Evolutionary conservation across 2,888 invertebrate genomes (phyloP), one percentile per base, ranked within the genome.

Genomic region (Spatulosminthurus flaviceps): DNA sequence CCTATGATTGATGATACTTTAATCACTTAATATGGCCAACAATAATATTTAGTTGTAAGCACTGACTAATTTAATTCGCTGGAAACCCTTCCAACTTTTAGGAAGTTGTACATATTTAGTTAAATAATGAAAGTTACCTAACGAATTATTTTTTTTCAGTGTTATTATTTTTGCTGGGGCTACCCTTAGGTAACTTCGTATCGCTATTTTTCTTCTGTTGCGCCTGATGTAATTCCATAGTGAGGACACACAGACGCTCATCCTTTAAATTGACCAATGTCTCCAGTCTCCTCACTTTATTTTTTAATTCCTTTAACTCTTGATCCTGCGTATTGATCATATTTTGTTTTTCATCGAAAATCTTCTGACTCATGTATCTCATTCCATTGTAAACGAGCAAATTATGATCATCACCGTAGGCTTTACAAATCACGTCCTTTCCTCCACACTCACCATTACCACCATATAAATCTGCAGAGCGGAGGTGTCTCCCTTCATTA

Each of bases 181-280:
- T 60, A 13, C 2, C 16, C 13, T 64, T 64, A 2, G 21, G 7
- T 19, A 64, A 64, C 11, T 24, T 64, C 24, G 64, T 64, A 11
- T 64, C 64, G 24, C 64, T 64, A 9, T 1, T 9, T 16, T 64
- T 64, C 64, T 64, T 64, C 24, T 78, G 78, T 19, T 72, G 70
- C 16, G 72, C 73, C 43, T 78, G 72, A n/a, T 83, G 82, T 13
- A 83, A 67, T 72, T 82, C 80, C 71, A 76, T 76, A 5, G 83
- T 82, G 2, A 83, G 29, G 21, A 79, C 83, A 43, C 80, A 78
- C 13, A 83, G 61, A n/a, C 81, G 77, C 11, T 72, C 79, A 22
- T 83, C 83, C 70, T 83, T 83, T 71, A 83, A 69, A 24, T 72
- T 74, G 0, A 83, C 79, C 61, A 83, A 21, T 11, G 83, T 83